Conservation (phyloP, 2,113 vertebrate genomes). For the Hippocampus comes region DNA sequence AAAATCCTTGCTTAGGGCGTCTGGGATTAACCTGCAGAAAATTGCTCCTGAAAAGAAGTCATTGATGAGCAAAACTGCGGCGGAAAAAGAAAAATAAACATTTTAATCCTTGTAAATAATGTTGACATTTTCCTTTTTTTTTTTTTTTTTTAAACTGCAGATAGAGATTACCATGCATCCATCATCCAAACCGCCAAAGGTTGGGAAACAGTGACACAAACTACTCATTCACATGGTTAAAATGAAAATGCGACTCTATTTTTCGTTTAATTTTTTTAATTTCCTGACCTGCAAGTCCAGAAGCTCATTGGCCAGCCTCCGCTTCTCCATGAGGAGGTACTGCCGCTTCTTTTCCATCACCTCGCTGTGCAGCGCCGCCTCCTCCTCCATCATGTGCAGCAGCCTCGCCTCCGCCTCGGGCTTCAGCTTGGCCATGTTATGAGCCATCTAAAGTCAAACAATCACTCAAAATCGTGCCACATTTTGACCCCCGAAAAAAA, state of each 20-base stretch:
- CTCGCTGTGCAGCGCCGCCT: conserved; percentile 55
- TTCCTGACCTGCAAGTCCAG: conserved; percentile 77
- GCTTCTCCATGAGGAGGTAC: conserved; percentile 63
- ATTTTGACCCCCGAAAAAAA: neutral
- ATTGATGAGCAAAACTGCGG: too few relatives aligned
- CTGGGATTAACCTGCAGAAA: too few relatives aligned
- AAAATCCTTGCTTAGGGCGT: too few relatives aligned
- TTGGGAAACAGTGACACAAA: too few relatives aligned
- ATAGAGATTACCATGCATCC: too few relatives aligned
- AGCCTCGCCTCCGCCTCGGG: conserved; percentile 73
- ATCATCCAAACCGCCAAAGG: too few relatives aligned
- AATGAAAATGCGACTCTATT: neutral
- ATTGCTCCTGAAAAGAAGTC: too few relatives aligned
- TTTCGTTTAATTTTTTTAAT: too few relatives aligned
- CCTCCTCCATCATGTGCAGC: conserved; percentile 66
- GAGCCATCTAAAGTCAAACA: conserved; percentile 69
- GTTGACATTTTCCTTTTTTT: too few relatives aligned
- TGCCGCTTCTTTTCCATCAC: conserved; percentile 60
- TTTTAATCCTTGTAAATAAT: too few relatives aligned
- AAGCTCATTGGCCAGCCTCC: conserved; percentile 48
- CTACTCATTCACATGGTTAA: neutral
- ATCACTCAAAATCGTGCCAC: neutral
- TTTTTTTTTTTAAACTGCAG: too few relatives aligned
- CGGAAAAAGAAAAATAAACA: too few relatives aligned
- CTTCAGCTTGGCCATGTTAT: conserved; percentile 63